Conservation (phyloP, 2,888 invertebrate genomes). For the Melieria omissa region DNA sequence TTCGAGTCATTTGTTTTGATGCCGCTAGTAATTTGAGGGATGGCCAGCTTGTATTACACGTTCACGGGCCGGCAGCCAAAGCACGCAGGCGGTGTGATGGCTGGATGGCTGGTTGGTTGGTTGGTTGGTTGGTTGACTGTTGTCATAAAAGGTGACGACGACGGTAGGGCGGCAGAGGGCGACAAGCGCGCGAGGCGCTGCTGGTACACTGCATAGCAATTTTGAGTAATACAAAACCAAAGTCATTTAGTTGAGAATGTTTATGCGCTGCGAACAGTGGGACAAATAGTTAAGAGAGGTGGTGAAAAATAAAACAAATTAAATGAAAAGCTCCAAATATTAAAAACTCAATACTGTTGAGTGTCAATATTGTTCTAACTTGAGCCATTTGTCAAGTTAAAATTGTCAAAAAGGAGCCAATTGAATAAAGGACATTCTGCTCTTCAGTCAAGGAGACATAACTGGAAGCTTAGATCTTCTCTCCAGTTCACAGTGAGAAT, state of each 20-base stretch:
- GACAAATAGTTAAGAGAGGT: background rate
- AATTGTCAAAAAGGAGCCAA: too few species aligned
- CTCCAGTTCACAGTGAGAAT: too few species aligned
- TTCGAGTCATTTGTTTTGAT: constrained; percentile 58
- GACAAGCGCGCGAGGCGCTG: background rate
- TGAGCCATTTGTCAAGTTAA: too few species aligned
- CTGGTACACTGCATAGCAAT: constrained; percentile 9
- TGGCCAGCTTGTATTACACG: constrained; percentile 30
- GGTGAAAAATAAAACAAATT: too few species aligned
- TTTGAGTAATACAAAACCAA: constrained; percentile 24
- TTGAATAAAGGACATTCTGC: too few species aligned
- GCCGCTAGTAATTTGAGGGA: constrained; percentile 55
- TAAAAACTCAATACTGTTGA: too few species aligned
- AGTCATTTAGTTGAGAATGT: constrained; percentile 29
- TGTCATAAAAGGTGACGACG: background rate
- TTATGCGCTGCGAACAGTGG: constrained; percentile 23
- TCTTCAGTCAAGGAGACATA: too few species aligned
- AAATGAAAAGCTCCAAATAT: too few species aligned
- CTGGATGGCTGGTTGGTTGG: too few species aligned
- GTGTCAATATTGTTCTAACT: too few species aligned
- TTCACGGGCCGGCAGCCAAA: constrained; percentile 8
- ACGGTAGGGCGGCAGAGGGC: too few species aligned
- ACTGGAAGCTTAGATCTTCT: too few species aligned
- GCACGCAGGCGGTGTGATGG: background rate
- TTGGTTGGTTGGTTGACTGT: background rate